Evolutionary conservation across 2,888 invertebrate genomes (phyloP).

Genomic region (Pandemis corylana): DNA sequence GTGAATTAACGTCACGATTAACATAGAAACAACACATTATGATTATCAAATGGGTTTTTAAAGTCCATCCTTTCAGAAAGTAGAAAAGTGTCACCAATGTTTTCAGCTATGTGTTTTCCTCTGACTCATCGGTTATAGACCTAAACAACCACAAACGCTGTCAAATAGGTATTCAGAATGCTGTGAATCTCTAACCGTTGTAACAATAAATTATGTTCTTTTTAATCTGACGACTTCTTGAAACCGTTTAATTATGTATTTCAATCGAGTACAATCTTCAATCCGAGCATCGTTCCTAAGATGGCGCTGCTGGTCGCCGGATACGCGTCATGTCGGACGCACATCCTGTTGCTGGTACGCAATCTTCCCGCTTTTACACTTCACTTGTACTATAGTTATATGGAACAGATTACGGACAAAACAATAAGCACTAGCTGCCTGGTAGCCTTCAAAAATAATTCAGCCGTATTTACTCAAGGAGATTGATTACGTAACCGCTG

Average conservation of each 20-base stretch:
- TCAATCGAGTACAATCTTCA: constrained; percentile 57
- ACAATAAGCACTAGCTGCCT: constrained; percentile 58
- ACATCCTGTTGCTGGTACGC: constrained; percentile 72
- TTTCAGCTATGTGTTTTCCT: constrained; percentile 21
- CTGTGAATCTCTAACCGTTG: not conserved
- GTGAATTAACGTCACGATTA: constrained; percentile 15
- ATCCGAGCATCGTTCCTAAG: constrained; percentile 60
- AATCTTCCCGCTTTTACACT: constrained; percentile 71
- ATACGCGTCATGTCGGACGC: constrained; percentile 77
- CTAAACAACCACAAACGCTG: not conserved
- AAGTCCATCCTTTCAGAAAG: not conserved
- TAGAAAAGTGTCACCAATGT: constrained; percentile 9
- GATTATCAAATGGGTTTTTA: constrained; percentile 9
- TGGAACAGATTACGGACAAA: constrained; percentile 47
- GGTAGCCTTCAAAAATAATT: constrained; percentile 64
- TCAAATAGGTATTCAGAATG: not conserved
- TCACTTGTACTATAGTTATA: constrained; percentile 47
- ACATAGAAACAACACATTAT: constrained; percentile 7
- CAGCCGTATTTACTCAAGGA: constrained; percentile 62
- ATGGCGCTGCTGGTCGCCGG: constrained; percentile 66
- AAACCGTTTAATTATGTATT: constrained; percentile 56
- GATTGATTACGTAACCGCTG: constrained; percentile 67
- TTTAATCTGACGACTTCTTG: constrained; percentile 7
- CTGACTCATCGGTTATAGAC: constrained; percentile 14
- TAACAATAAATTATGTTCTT: not conserved